A percentile compares a stretch with the other conserved stretches of the same genome.
Conservation (phyloP, 2,113 vertebrate species). For the Acrocephalus arundinaceus region DNA sequence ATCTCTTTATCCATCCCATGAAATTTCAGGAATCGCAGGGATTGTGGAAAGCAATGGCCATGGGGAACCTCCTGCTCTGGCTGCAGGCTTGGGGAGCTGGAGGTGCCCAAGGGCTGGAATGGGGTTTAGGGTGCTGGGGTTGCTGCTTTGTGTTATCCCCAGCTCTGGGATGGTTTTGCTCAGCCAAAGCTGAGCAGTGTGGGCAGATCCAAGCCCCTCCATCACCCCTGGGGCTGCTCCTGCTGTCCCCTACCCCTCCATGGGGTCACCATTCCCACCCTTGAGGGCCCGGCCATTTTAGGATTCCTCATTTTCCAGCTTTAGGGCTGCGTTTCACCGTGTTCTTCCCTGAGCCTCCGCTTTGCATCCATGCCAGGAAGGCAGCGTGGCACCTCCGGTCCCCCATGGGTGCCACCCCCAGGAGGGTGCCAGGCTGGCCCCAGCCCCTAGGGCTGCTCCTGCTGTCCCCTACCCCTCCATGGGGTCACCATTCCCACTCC, state of each 20-base stretch:
- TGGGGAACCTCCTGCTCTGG: neutral
- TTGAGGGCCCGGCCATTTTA: neutral
- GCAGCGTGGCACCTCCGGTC: no score
- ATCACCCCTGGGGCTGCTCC: neutral
- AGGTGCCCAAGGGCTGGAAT: neutral
- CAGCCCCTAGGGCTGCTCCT: neutral
- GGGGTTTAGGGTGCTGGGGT: no score
- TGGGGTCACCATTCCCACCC: no score
- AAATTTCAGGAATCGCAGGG: neutral
- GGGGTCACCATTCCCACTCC: no score
- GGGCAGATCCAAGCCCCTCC: neutral
- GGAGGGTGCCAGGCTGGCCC: accelerated
- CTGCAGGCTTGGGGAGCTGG: neutral
- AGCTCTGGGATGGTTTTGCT: neutral
- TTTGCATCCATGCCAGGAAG: no score
- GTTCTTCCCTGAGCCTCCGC: no score
- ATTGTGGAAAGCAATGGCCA: neutral
- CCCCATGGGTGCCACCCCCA: neutral
- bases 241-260: accelerated
- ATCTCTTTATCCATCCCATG: neutral
- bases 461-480: no score
- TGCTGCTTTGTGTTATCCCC: neutral
- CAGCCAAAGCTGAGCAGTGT: neutral
- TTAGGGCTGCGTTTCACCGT: no score
- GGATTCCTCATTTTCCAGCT: no score